A percentile compares a stretch with the other conserved stretches of the same genome.
These are phyloP conservation scores for Phodopus roborovskii DNA, from an alignment of 2,113 vertebrate genomes.

Conservation along the genomic window DNA sequence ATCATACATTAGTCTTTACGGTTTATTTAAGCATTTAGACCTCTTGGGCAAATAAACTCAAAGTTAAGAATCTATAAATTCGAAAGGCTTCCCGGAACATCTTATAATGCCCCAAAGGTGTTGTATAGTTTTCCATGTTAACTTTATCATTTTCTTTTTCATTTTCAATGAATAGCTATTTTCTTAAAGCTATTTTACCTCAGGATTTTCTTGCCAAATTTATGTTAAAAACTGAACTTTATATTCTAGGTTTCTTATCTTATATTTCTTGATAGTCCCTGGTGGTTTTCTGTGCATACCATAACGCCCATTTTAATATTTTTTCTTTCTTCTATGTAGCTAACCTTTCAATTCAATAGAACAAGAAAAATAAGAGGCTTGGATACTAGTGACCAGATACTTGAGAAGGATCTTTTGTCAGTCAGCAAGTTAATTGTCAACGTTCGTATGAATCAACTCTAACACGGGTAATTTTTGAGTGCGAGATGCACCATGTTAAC, in stretches of 20 bases:
- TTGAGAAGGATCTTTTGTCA: not conserved
- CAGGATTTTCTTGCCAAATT: conserved; percentile 53
- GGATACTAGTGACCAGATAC: not conserved
- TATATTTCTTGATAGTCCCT: not conserved
- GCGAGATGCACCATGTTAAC: not conserved
- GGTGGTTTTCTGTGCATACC: not conserved
- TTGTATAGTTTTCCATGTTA: conserved; percentile 38
- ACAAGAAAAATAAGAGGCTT: not conserved
- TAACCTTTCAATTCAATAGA: not conserved
- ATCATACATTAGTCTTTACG: not conserved
- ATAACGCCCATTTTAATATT: conserved; percentile 38
- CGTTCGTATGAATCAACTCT: conserved; percentile 11
- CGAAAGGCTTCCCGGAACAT: conserved; percentile 18
- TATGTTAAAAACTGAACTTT: conserved; percentile 40
- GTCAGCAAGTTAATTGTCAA: not conserved
- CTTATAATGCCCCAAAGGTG: conserved; percentile 49
- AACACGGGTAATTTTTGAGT: conserved; percentile 2
- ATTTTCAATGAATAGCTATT: conserved; percentile 26
- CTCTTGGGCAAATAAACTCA: conserved; percentile 45
- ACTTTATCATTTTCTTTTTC: conserved; percentile 37
- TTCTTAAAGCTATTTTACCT: not conserved
- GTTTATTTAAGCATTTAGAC: conserved; percentile 38
- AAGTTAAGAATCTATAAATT: conserved; percentile 5
- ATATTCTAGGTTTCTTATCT: conserved; percentile 6
- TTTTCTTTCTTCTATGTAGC: not conserved